Conservation (phyloP, 2,888 invertebrate species). For the Seladonia tumulorum region DNA sequence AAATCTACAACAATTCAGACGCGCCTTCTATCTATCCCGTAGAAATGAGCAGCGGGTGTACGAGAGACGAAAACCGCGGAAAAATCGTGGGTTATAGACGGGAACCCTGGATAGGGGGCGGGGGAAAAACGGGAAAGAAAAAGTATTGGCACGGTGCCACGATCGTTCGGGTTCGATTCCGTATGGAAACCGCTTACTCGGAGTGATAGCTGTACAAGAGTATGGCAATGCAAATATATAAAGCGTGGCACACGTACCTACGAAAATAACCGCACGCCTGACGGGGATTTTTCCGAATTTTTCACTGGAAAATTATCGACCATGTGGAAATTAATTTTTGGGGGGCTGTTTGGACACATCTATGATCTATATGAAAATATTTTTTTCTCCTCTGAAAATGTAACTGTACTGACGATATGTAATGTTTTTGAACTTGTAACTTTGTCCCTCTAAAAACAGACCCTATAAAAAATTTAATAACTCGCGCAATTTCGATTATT, state of each 20-base stretch:
- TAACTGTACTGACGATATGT: too few relatives aligned
- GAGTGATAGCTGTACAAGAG: conserved; percentile 22
- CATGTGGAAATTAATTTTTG: too few relatives aligned
- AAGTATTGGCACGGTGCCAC: conserved; percentile 40
- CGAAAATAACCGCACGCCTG: too few relatives aligned
- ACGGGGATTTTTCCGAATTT: too few relatives aligned
- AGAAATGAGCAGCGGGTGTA: conserved; percentile 47
- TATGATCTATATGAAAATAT: too few relatives aligned
- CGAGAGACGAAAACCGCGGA: conserved; percentile 27
- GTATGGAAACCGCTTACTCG: conserved; percentile 73
- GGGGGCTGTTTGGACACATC: too few relatives aligned
- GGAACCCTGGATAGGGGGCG: neutral
- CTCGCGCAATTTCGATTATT: too few relatives aligned
- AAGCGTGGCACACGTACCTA: neutral
- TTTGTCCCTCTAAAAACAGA: too few relatives aligned
- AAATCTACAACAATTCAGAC: conserved; percentile 79
- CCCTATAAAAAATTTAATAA: too few relatives aligned
- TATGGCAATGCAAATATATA: neutral
- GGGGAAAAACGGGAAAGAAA: conserved; percentile 39
- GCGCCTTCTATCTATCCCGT: conserved; percentile 52
- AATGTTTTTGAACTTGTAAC: too few relatives aligned
- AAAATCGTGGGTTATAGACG: conserved; percentile 25
- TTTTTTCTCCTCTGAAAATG: too few relatives aligned
- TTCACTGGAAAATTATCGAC: too few relatives aligned
- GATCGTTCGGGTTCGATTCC: conserved; percentile 72